These are phyloP conservation scores for Myathropa florea DNA, from an alignment of 2,888 invertebrate genomes.

Conservation along the genomic window DNA sequence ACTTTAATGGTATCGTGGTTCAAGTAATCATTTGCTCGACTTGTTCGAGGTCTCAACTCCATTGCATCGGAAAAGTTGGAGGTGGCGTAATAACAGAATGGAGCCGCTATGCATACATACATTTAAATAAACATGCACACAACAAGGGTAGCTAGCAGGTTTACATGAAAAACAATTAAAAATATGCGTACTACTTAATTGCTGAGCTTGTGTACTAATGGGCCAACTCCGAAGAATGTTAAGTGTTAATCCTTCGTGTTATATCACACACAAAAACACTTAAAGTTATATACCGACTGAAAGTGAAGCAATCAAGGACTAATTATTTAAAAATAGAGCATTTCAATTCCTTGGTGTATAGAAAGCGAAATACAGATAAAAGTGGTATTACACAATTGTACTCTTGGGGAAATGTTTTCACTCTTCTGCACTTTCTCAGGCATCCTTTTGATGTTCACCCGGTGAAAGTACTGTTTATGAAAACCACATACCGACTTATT, in stretches of 20 bases:
- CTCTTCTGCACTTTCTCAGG: not conserved
- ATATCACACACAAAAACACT: conserved; percentile 8
- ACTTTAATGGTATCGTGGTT: not conserved
- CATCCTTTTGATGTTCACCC: conserved; percentile 26
- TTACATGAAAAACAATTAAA: conserved; percentile 50
- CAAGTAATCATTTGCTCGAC: not conserved
- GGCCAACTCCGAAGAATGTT: conserved; percentile 20
- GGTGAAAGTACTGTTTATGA: conserved; percentile 24
- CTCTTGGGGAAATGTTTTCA: conserved; percentile 7
- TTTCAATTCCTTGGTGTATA: conserved; percentile 28
- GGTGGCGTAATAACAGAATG: conserved; percentile 1
- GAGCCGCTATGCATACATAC: not conserved
- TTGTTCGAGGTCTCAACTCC: not conserved
- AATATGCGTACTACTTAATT: conserved; percentile 37
- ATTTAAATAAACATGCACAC: not conserved
- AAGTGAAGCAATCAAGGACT: conserved; percentile 41
- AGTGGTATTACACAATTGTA: not conserved
- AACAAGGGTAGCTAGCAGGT: conserved; percentile 18
- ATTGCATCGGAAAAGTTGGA: not conserved
- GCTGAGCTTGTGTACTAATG: conserved; percentile 45
- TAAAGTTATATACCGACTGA: conserved; percentile 1
- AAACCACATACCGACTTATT: conserved; percentile 13
- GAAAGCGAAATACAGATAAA: not conserved
- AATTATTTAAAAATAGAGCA: conserved; percentile 57
- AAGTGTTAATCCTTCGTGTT: conserved; percentile 30